Percentiles rank a stretch among this genome's conserved stretches.
phyloP scores from a whole-genome alignment of 2,113 vertebrate species.

The Rhegmatorhina hoffmannsi region DNA sequence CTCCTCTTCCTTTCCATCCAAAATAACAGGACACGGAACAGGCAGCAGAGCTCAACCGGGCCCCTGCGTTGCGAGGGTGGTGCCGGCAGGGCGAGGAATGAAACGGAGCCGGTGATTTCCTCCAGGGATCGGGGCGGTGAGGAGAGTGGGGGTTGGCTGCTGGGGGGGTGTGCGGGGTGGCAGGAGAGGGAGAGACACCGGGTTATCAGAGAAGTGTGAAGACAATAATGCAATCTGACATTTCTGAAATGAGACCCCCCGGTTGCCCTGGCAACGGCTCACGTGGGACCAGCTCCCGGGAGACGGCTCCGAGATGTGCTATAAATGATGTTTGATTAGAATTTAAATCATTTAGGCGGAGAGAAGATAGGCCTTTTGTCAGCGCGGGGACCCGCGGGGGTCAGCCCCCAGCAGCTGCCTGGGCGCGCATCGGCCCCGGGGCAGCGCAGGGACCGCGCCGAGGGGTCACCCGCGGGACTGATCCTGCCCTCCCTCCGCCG shows the following conservation, averaged over 20 bases:
- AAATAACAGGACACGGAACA: background rate
- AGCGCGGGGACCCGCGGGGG: conserved; percentile 71
- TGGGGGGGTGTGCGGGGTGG: background rate
- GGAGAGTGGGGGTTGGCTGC: background rate
- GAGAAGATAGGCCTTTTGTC: conserved; percentile 88
- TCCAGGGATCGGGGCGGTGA: background rate
- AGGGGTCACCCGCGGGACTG: conserved; percentile 42
- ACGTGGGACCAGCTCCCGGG: conserved; percentile 87
- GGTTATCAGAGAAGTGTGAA: conserved; percentile 97
- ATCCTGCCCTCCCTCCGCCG: conserved; percentile 38
- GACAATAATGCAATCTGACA: conserved; percentile 99
- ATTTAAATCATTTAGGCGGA: conserved; percentile 94
- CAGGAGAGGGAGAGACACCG: conserved; percentile 73
- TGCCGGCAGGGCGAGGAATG: background rate
- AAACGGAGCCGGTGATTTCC: conserved; percentile 27
- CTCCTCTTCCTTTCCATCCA: conserved; percentile 59
- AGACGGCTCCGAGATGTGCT: conserved; percentile 88
- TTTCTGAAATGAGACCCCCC: conserved; percentile 98
- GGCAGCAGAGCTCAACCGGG: conserved; percentile 10
- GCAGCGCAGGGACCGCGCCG: background rate
- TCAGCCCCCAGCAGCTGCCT: conserved; percentile 54
- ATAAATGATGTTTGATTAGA: conserved; percentile 99
- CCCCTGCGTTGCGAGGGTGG: background rate
- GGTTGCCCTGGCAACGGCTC: conserved; percentile 97
- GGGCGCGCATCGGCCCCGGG: background rate